Evolutionary conservation across 2,797 vertebrate species (phyloP), one percentile per base, ranked within the genome.

Genomic region (Myotis findleyi): DNA sequence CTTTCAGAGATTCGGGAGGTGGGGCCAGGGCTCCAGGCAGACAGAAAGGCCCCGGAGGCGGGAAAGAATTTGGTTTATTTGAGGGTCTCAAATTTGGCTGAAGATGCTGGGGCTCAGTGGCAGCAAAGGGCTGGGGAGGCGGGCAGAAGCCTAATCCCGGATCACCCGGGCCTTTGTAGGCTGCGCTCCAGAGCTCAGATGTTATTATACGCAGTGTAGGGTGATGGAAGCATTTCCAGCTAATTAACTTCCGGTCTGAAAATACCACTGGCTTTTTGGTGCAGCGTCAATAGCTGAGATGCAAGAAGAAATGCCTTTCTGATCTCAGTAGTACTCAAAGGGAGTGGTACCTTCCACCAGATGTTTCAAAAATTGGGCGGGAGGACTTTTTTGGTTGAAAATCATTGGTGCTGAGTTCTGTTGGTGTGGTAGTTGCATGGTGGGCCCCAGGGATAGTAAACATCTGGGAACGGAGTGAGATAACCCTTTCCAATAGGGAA

Each of bases 101-200:
- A 2, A 0, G 4, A 30, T 3, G 14, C 25, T 5, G 8, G 20
- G 12, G 4, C 41, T 3, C 17, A 0, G 27, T 17, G 41, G 11
- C 13, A 53, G 53, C 7, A n/a, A 30, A 23, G 51, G 75, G 30
- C 20, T 33, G n/a, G 41, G 14, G 36, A 30, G 16, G 14, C 2
- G 7, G 68, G 14, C 12, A 38, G 59, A 33, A 36, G 33, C 8
- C 13, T 2, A 11, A 4, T 18, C 36, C 41, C 1, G 1, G 13
- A 7, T 30, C 33, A 51, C 6, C 4, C 0, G 5, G 7, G 3
- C 14, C 47, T 38, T 21, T 21, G 38, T 6, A 27, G 30, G 23
- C 21, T 51, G 11, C 3, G 17, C 71, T 59, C 1, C 11, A 41
- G 23, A n/a, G 49, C 27, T 59, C 36, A 33, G 49, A 25, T 7